phyloP scores from a whole-genome alignment of 2,113 vertebrate genomes.

The Mustelus asterias region DNA sequence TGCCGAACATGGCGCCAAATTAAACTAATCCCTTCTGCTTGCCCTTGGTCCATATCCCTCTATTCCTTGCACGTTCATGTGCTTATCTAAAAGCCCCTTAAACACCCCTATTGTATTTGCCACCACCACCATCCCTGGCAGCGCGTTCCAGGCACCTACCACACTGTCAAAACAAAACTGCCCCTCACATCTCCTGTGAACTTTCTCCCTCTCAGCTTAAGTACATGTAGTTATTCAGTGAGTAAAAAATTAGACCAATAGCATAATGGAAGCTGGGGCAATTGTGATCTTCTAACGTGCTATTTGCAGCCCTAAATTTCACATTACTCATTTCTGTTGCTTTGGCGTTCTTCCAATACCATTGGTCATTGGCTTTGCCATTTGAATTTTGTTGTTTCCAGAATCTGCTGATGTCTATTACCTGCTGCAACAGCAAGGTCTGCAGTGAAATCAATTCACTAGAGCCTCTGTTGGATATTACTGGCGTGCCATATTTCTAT shows the following conservation, averaged over 20 bases:
- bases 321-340: not conserved
- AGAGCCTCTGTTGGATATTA: not conserved
- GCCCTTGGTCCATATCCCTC: too few species aligned
- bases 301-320: not conserved
- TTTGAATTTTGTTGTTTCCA: not conserved
- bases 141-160: too few species aligned
- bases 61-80: too few species aligned
- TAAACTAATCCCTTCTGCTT: too few species aligned
- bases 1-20: too few species aligned
- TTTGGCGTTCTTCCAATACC: not conserved
- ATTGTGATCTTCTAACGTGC: not conserved
- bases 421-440: not conserved
- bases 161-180: too few species aligned
- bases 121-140: too few species aligned
- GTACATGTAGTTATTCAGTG: not conserved
- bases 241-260: not conserved
- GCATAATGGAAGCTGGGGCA: not conserved
- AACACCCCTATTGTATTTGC: too few species aligned
- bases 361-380: not conserved
- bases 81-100: too few species aligned
- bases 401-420: not conserved
- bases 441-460: slow-evolving; percentile 10
- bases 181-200: too few species aligned
- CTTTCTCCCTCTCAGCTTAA: too few species aligned
- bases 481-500: not conserved